Conservation (phyloP, 1,140 invertebrate genomes). For the Macrotrachela quadricornifera region DNA sequence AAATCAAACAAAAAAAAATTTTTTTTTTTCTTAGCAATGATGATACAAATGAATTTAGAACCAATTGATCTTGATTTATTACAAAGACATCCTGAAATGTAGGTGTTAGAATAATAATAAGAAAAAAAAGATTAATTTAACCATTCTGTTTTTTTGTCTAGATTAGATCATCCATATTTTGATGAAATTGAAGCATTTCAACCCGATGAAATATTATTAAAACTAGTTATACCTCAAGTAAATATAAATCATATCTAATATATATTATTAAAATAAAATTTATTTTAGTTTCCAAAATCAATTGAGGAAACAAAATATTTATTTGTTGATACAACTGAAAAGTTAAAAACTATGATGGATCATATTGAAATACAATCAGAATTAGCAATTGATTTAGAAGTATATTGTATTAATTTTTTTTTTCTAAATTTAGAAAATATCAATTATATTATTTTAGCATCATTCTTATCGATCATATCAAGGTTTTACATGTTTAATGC, state of each 20-base stretch:
- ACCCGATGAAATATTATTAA: not conserved
- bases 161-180: constrained; percentile 3
- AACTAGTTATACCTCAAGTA: not conserved
- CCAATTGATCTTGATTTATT: not conserved
- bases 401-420: too few species aligned
- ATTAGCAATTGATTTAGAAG: constrained; percentile 52
- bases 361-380: constrained; percentile 44
- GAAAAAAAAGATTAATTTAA: constrained; percentile 9
- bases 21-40: too few species aligned
- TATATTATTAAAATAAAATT: too few species aligned
- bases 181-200: constrained; percentile 1
- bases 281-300: too few species aligned
- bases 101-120: constrained; percentile 10
- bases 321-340: constrained; percentile 42
- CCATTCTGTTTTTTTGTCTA: constrained; percentile 10
- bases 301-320: constrained; percentile 40
- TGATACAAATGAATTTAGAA: too few species aligned
- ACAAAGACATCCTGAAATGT: constrained; percentile 4
- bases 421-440: too few species aligned
- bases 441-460: constrained; percentile 29
- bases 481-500: constrained; percentile 73
- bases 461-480: constrained; percentile 57
- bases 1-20: too few species aligned
- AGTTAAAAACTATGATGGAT: constrained; percentile 43
- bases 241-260: not conserved